Base-by-base conservation (phyloP, 2,888 invertebrate genomes). In the Sinopyrophorus schimmeli region DNA sequence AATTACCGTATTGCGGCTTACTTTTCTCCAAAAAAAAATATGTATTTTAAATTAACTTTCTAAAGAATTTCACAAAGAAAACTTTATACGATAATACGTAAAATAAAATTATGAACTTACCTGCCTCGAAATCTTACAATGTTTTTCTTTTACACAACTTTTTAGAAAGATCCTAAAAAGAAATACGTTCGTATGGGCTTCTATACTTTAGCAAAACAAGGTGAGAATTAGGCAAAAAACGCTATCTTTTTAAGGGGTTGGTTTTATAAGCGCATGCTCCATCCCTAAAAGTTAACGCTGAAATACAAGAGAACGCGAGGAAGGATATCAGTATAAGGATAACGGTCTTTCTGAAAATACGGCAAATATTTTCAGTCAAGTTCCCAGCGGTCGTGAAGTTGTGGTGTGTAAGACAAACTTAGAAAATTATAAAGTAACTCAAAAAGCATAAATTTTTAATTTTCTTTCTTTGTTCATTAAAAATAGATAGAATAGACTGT, bases 301-400 rank as follows among this genome's bases (percentile, higher is more conserved):
- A 65, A 66, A 65, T 63, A 66, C 64, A 57, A 60, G 56, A 58
- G 60, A 55, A 58, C 59, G 58, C 58, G 60, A 63, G 56, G 57
- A 59, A 57, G 60, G 61, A 62, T 55, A 55, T 58, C 62, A 65
- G 68, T 68, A 59, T 54, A 49, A 53, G 47, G 41, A 32, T 32
- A 38, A 26, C 47, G 24, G 41, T 34, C 23, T 21, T 35, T 34
- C 15, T 11, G 23, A 35, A 24, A 24, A 24, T 16, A 15, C 35
- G 35, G 12, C 12, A 20, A 12, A 21, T 11, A 12, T 12, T 14
- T 21, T 14, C 34, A 12, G 34, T 11, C n/a, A 34, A 21, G 11
- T 12, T 14, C n/a, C 20, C 34, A 31, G 12, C 20, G 10, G 20
- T 34, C 34, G 34, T 21, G 34, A 21, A 21, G 15, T 12, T 12